Conservation (phyloP, 2,113 vertebrate genomes). For the Hyperopisus bebe region DNA sequence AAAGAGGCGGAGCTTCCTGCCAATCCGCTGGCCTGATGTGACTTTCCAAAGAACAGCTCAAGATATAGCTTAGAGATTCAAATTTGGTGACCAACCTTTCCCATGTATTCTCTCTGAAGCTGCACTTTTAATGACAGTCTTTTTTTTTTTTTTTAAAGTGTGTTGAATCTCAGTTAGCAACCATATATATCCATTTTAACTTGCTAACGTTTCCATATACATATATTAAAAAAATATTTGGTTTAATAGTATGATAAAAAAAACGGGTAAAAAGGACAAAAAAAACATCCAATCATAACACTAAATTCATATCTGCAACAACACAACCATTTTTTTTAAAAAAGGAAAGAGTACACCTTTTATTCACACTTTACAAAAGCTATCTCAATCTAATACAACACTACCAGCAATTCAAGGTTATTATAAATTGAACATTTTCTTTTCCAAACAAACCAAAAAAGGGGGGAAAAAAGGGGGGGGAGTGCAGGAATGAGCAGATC, state of each 20-base stretch:
- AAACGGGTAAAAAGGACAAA: constrained; percentile 34
- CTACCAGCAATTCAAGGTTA: constrained; percentile 82
- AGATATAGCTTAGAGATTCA: constrained; percentile 33
- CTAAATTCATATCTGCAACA: constrained; percentile 81
- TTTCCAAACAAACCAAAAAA: constrained; percentile 62
- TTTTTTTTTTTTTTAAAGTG: not conserved
- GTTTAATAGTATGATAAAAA: constrained; percentile 43
- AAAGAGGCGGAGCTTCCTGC: constrained; percentile 32
- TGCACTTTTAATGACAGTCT: not conserved
- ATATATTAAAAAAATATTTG: constrained; percentile 23
- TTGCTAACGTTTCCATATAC: constrained; percentile 7
- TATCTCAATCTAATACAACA: constrained; percentile 75
- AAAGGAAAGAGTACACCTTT: constrained; percentile 91
- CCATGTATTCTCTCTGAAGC: not conserved
- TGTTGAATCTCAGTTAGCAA: constrained; percentile 7
- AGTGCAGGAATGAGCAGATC: constrained; percentile 49
- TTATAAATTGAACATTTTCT: constrained; percentile 78
- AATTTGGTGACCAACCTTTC: constrained; percentile 22
- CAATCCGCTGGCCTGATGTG: constrained; percentile 41
- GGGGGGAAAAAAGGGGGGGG: constrained; percentile 31
- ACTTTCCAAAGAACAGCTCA: constrained; percentile 49
- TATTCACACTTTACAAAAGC: constrained; percentile 92
- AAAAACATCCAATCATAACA: constrained; percentile 52
- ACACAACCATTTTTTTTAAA: constrained; percentile 75
- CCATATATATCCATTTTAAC: constrained; percentile 17